Evolutionary conservation across 2,113 vertebrate species (phyloP), one percentile per base, ranked within the genome.

Genomic region (Xiphorhynchus elegans): DNA sequence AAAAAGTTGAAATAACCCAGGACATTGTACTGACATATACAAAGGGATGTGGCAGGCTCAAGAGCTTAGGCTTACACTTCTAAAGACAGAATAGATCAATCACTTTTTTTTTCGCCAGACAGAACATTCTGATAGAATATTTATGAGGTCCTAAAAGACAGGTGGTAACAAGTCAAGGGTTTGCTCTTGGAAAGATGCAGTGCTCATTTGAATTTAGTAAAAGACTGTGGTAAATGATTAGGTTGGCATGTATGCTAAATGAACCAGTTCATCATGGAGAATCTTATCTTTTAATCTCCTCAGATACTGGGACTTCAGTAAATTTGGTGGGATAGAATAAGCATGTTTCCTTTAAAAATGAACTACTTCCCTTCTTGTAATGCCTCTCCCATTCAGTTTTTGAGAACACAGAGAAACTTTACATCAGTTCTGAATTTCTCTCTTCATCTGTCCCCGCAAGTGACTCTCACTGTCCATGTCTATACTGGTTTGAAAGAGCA

Each of bases 41-140:
- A 97, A 92, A 84, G 97, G 97, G 17, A 97, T 97, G 29, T 98
- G 98, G 89, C 96, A 97, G 69, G 96, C 98, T 97, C 84, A 87
- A 64, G 93, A 93, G 84, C 95, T 98, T 66, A 66, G 50, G 74
- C 97, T 98, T 95, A 97, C 90, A 37, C 97, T 98, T 93, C 83
- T 78, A 64, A 94, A 79, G 46, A 93, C 60, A 87, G 37, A 78
- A 91, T 20, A 67, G 44, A 87, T 46, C 42, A 62, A n/a, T 70
- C 33, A 52, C 11, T 11, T 64, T 64, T 80, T 62, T n/a, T 4
- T 62, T 4, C 0, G 0, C 20, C 35, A 72, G 50, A 40, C 31
- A 90, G 60, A 92, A 40, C 15, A 75, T 40, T 90, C 73, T 82
- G 59, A 66, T 69, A 80, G 25, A 91, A 84, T 90, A 77, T 81